Evolutionary conservation across 2,113 vertebrate species (phyloP), one percentile per base, ranked within the genome.

Genomic region (Campylorhamphus procurvoides): DNA sequence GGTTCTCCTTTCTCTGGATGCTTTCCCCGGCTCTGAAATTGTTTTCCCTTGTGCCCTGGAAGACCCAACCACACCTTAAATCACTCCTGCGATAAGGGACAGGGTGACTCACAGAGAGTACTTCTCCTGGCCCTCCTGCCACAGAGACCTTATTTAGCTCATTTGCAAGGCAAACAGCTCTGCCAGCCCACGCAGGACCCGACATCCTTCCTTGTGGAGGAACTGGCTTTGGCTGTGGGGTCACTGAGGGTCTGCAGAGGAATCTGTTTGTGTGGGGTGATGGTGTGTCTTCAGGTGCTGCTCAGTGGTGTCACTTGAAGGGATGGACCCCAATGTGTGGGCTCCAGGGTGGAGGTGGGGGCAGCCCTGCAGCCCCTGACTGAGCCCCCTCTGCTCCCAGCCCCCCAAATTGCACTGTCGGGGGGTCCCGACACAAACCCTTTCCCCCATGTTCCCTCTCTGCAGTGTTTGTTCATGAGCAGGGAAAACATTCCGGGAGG

Each of bases 121-220:
- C 76, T 80, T 69, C 84, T 94, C 78, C 56, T 7, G 40, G 15
- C 50, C 58, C 66, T 91, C 40, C 91, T 89, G 80, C 84, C 68
- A 29, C 71, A 3, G 63, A 66, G 62, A 91, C 89, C 86, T 68
- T 16, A 13, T 52, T 83, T 5, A 49, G 33, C 72, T 94, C 56
- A 87, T 96, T 97, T 96, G 94, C 94, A 96, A 96, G 82, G 90
- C 76, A 97, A 96, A 96, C 29, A 37, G 67, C 84, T 12, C 83
- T 40, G 87, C 75, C 69, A 44, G 62, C 63, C 92, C 40, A 5
- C 1, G 12, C 49, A 6, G 73, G 52, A 40, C 69, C 76, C n/a
- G 72, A 40, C 67, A 24, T 91, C 87, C 39, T 74, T 76, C 87
- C 81, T 82, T 4, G 3, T 37, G 37, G 13, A 40, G n/a, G 39